Percentiles rank a stretch among this genome's conserved stretches.
These are phyloP conservation scores for Clinocottus analis DNA, from an alignment of 2,113 vertebrate genomes.

Conservation along the genomic window DNA sequence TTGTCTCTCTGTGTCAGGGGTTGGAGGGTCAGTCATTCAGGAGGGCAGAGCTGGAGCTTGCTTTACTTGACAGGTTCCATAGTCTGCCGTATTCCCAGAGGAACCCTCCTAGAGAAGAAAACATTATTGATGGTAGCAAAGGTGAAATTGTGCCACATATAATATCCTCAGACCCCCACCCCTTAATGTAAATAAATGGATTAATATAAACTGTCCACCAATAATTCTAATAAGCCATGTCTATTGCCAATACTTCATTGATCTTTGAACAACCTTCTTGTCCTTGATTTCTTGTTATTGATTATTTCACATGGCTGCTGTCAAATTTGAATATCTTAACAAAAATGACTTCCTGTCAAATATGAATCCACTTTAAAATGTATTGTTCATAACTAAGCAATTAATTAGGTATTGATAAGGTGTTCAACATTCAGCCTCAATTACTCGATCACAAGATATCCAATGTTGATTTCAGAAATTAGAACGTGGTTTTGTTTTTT, in stretches of 20 bases:
- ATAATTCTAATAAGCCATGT: neutral
- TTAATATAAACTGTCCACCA: neutral
- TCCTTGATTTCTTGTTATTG: neutral
- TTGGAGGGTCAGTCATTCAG: slow-evolving; percentile 81
- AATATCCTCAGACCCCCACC: neutral
- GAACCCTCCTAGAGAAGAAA: slow-evolving; percentile 60
- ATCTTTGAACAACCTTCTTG: neutral
- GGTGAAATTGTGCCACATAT: neutral
- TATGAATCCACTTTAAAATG: neutral
- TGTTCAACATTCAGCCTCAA: neutral
- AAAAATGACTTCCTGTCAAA: neutral
- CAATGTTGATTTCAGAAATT: neutral
- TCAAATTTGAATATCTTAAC: neutral
- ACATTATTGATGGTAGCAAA: slow-evolving; percentile 33
- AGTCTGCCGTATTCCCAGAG: slow-evolving; percentile 80
- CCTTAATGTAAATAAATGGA: neutral
- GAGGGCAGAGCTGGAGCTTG: slow-evolving; percentile 87
- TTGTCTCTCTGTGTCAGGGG: slow-evolving; percentile 75
- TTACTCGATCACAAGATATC: slow-evolving; percentile 5
- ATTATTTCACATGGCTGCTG: neutral
- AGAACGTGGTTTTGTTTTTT: neutral
- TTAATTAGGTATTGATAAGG: neutral
- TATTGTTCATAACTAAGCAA: neutral
- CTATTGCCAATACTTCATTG: neutral
- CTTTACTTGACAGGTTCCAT: slow-evolving; percentile 84